Evolutionary conservation across 2,797 vertebrate genomes (phyloP), one percentile per base, ranked within the genome.

Genomic region (Setipinna tenuifilis): DNA sequence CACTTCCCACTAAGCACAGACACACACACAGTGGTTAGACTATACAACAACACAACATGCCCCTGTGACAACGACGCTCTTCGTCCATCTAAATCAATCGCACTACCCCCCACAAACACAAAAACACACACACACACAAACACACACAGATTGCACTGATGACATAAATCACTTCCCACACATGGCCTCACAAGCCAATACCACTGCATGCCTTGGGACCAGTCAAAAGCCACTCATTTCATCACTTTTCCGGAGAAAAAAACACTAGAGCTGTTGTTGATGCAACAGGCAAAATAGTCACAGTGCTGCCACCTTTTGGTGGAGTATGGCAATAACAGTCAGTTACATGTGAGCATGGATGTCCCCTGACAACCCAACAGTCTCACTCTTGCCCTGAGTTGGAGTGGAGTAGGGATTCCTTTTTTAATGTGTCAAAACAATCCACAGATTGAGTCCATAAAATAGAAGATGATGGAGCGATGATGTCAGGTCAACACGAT

Each of bases 291-390:
- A 78, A 78, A 25, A 44, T 35, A 41, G 17, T 21, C 71, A 44
- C 71, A 78, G 71, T 78, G 71, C 71, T 78, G 71, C 71, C 71
- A 44, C 71, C 71, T 78, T 41, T 78, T 78, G 71, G 71, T 78
- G 35, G 71, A 25, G 71, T n/a, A n/a, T 5, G 41, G 71, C 14
- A 78, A 44, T 21, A 78, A 21, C 71, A 2, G 17, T 17, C 17
- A 2, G 17, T 17, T 5, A 54, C 50, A 44, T 44, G 17, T 41
- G 3, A 41, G 14, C 16, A 44, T 78, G 31, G 50, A 10, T 54
- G 50, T 54, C 71, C 25, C 71, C 71, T 44, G 71, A 9, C 16
- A 31, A 0, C 28, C 65, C 65, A 78, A 17, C 0, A 44, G 50
- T 54, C 50, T 3, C 9, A 2, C 50, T 14, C 50, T 9, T 54